Evolutionary conservation across 2,888 invertebrate genomes (phyloP), one percentile per base, ranked within the genome.

Genomic region (Entomobrya proxima): DNA sequence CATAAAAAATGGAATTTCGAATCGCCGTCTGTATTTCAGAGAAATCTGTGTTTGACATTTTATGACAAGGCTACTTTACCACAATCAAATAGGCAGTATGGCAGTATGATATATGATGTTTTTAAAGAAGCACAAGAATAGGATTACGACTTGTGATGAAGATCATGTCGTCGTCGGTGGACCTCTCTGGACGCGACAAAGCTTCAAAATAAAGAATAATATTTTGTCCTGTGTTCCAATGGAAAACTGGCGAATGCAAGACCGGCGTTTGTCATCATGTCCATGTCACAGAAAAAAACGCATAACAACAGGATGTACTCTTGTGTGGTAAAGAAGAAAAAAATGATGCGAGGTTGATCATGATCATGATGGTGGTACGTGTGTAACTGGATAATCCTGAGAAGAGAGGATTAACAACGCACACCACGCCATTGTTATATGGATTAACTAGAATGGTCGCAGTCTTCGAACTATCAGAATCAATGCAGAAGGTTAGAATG

Each of bases 351-450:
- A 18, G 24, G 21, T 40, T 69, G 67, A 40, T 67, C 3, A 24
- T 44, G 35, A 7, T 24, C 24, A 37, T 21, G 37, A 27, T 18
- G 30, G 74, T 80, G 69, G 80, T 72, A 72, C 80, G 80, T 80
- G 80, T 80, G 80, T 80, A 80, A 80, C 80, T 80, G 58, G 55
- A 82, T 82, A 82, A 82, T 82, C 81, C 74, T 82, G 81, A 74
- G 81, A 72, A 82, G 58, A 40, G 81, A 61, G 81, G 81, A 82
- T 82, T 82, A 82, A 52, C 6, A 64, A 40, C 18, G 47, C 11
- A 44, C 44, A 44, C n/a, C 40, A 40, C 55, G 55, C 11, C 55
- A 55, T 55, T 21, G 24, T 55, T 6, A 55, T 24, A 50, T 7
- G 18, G 11, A 18, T 18, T 18, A 21, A 52, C 7, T 52, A 35